Base-by-base conservation (phyloP, 2,888 invertebrate genomes). In the Scaptomyza cyrtandrae region DNA sequence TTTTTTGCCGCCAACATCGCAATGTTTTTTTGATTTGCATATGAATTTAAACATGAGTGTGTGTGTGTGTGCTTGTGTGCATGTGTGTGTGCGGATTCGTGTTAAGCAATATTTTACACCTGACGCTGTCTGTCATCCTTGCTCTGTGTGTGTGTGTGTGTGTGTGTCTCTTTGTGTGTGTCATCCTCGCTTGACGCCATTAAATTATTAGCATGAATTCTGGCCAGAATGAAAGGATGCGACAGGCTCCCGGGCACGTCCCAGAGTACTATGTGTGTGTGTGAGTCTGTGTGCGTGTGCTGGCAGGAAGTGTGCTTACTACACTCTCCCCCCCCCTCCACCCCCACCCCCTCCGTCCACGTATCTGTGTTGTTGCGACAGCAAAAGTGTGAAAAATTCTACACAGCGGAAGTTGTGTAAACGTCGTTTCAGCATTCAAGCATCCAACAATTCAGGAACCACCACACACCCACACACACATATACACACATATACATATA, bases 181-280 rank as follows among this genome's bases (percentile, higher is more conserved):
- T 54, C 29, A 24, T 13, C 11, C 55, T 19, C 46, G 50, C 46
- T 39, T 14, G 39, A 14, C 63, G 75, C 74, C 88, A 80, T 75
- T 81, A 88, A 85, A 88, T 88, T 88, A 88, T 85, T 88, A 88
- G 85, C 89, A 80, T 80, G 87, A 78, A 80, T 85, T 88, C 80
- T 65, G 72, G 74, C 80, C 33, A 33, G 9, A 33, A 33, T 71
- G 72, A 77, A 86, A 82, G 70, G 80, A 82, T 82, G 62, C 77
- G 58, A 48, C 68, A 68, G 57, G 49, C 70, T 68, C 60, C 77
- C 48, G 45, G 54, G 44, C 73, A 71, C 57, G 67, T 68, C 35
- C 59, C 58, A 33, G 24, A 43, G 33, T 46, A 52, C 48, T 52
- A 50, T 27, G 13, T 39, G 10, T 24, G 29, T 44, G 44, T 43